Base-by-base conservation (phyloP, 1,140 invertebrate genomes). In the Hylaeus anthracinus region DNA sequence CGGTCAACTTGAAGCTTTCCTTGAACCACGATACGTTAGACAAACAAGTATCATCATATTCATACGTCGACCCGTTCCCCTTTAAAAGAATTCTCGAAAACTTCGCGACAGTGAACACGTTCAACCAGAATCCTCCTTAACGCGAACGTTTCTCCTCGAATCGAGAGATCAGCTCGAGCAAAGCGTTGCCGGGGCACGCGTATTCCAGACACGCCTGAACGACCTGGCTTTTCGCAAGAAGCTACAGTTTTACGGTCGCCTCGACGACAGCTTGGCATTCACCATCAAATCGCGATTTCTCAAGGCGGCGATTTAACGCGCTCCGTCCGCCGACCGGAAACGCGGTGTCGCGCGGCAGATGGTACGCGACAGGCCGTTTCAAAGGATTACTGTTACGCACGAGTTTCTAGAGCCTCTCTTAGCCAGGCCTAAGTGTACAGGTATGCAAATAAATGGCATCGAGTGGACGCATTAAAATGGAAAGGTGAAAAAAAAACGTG, bases 241-340 rank as follows among this genome's bases (percentile, higher is more conserved):
- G 60, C 70, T 9, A 73, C 60, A 26, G 71, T 73, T 73, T 73
- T 41, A 58, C 77, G 61, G 67, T 15, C 15, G 51, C 5, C 15
- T 12, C 5, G 75, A 70, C 75, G 67, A 71, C 75, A 78, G 56
- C 45, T 43, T 41, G 60, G 75, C 84, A 84, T 76, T 80, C 83
- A 65, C 73, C 84, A 72, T 90, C 87, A 83, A 88, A 86, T 90
- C 87, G 83, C 82, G 73, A 89, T 89, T 89, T 89, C 87, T 86
- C 87, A 0, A 84, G 86, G 73, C 82, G 60, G 74, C 81, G 86
- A 89, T 89, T 90, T 85, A 85, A 86, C 85, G 82, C 85, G 86
- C 84, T 82, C 81, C 86, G 71, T 75, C 72, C 79, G 26, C 79
- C 55, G 43, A 53, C 53, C 61, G 73, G 83, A 81, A 78, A 72